Base-by-base conservation (phyloP, 2,797 vertebrate genomes). In the Chelidonichthys spinosus region DNA sequence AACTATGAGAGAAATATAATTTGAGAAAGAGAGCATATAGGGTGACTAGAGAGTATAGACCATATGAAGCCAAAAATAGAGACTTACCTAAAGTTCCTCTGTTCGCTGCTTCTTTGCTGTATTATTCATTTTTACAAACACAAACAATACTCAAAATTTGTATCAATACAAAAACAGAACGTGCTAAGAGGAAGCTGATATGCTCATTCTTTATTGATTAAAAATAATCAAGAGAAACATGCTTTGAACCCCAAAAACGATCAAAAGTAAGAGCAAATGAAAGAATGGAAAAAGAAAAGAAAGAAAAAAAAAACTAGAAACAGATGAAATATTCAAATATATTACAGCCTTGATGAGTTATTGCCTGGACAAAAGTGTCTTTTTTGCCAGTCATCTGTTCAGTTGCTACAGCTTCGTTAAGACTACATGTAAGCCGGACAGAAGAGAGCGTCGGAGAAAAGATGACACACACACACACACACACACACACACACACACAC, bases 181-280 rank as follows among this genome's bases (percentile, higher is more conserved):
- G 36, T 49, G 37, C 60, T 53, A 63, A 35, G 56, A 81, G 79
- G 81, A 75, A 82, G 83, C 90, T 86, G 91, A 95, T 94, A 94
- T 95, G 93, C 93, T 94, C 87, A 91, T 93, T 95, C 92, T 97
- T 97, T 97, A 97, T 97, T 97, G 95, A 96, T 96, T 96, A 94
- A 95, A 97, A 97, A 96, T 93, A 93, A 94, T 92, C 84, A 91
- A 95, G 93, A 95, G 86, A 94, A 95, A 96, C 96, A 97, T 97
- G 96, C 96, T 95, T 92, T 93, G 91, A 96, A 96, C 93, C 96
- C 94, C 93, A 96, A 95, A 54, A 96, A 94, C 90, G 87, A 92
- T 92, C 81, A 60, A 87, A 92, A 91, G 79, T 53, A 79, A 6
- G 71, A 81, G 68, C 78, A 87, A 88, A 85, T 79, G 67, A 86